Conservation (phyloP, 1,140 invertebrate genomes). For the Bombus cullumanus region DNA sequence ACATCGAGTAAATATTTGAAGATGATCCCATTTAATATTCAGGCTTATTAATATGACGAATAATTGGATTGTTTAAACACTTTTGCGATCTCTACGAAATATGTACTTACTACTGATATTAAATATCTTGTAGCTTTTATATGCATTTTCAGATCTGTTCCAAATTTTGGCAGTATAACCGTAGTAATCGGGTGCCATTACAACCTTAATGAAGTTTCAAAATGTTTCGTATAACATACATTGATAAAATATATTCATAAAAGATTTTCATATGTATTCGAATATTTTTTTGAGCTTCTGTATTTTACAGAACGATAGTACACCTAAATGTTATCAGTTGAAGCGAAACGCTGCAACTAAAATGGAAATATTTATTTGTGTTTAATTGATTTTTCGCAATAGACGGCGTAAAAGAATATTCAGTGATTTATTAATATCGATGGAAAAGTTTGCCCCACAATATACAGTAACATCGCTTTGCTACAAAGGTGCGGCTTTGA, state of each 20-base stretch:
- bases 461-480: background rate
- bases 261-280: no score
- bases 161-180: background rate
- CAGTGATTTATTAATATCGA: constrained; percentile 8
- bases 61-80: background rate
- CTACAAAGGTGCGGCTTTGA: background rate
- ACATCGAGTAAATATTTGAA: background rate
- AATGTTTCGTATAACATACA: background rate
- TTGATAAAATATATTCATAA: no score
- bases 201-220: background rate
- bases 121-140: background rate
- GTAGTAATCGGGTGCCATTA: background rate
- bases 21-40: background rate
- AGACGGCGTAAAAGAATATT: background rate
- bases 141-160: background rate
- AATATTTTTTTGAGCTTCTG: background rate
- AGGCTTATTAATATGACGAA: background rate
- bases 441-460: background rate
- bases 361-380: background rate
- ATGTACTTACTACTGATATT: background rate
- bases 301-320: background rate
- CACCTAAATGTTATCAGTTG: background rate
- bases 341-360: background rate
- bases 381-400: background rate
- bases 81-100: background rate